Percentiles rank a stretch among this genome's conserved stretches.
Evolutionary conservation across 2,797 vertebrate species (phyloP).

Genomic region (Myotis myotis): DNA sequence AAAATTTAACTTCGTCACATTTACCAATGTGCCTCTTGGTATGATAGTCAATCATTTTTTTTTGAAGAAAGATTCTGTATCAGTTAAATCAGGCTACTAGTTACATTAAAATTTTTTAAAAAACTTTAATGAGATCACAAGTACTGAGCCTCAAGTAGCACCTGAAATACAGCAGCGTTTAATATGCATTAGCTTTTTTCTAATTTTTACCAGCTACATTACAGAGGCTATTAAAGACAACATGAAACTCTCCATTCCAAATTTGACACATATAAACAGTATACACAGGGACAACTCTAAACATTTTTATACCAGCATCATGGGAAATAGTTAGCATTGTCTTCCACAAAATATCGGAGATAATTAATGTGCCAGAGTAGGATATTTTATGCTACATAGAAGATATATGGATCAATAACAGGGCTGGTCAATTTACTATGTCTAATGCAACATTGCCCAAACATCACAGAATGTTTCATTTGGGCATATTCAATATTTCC

Average conservation of each 20-base stretch:
- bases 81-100: not conserved
- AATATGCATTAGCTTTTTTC: not conserved
- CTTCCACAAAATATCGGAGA: conserved; percentile 16
- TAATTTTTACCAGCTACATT: not conserved
- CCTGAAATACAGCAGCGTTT: not conserved
- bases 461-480: not conserved
- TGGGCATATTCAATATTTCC: not conserved
- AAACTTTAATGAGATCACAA: not conserved
- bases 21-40: not conserved
- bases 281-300: not conserved
- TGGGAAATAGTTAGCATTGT: not conserved
- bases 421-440: not conserved
- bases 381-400: not conserved
- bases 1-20: not conserved
- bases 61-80: not conserved
- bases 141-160: not conserved
- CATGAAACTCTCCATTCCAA: not conserved
- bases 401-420: conserved; percentile 14
- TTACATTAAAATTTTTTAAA: not conserved
- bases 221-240: not conserved
- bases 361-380: not conserved
- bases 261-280: not conserved
- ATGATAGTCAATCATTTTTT: not conserved
- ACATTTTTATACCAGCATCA: not conserved
- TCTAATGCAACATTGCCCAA: conserved; percentile 29